phyloP scores from a whole-genome alignment of 1,140 invertebrate genomes.

The Pantala flavescens region DNA sequence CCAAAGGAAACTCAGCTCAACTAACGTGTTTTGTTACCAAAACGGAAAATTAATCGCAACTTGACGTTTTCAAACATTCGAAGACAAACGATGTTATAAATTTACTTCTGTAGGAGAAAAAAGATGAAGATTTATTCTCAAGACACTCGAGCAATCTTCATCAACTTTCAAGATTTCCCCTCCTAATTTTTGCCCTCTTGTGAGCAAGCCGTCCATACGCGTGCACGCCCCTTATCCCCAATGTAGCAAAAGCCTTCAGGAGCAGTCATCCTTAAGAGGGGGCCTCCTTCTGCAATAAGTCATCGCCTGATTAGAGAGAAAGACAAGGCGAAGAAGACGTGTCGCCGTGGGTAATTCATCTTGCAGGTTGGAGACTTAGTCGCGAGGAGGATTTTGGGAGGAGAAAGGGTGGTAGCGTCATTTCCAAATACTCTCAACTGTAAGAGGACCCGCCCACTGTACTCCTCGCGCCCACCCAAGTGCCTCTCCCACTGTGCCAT shows the following conservation, averaged over 20 bases:
- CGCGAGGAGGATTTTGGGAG: neutral
- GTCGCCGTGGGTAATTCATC: neutral
- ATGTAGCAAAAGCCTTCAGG: neutral
- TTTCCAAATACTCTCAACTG: neutral
- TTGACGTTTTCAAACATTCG: no score
- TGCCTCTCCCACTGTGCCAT: neutral
- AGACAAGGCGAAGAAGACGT: constrained; percentile 7
- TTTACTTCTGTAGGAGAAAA: no score
- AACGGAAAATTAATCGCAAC: no score
- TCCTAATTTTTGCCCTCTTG: neutral
- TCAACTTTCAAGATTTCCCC: neutral
- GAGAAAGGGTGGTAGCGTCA: neutral
- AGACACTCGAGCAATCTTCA: neutral
- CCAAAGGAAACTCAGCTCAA: no score
- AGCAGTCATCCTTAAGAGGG: neutral
- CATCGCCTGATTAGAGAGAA: constrained; percentile 8
- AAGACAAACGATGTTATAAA: no score
- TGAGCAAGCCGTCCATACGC: neutral
- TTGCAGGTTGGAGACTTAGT: neutral
- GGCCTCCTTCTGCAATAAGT: neutral
- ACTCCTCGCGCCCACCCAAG: constrained; percentile 5
- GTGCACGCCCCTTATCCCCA: neutral
- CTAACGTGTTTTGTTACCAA: no score
- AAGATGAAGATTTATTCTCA: no score
- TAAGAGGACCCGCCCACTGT: neutral